Base-by-base conservation (phyloP, 2,797 vertebrate genomes). In the Cichlasoma orientale region DNA sequence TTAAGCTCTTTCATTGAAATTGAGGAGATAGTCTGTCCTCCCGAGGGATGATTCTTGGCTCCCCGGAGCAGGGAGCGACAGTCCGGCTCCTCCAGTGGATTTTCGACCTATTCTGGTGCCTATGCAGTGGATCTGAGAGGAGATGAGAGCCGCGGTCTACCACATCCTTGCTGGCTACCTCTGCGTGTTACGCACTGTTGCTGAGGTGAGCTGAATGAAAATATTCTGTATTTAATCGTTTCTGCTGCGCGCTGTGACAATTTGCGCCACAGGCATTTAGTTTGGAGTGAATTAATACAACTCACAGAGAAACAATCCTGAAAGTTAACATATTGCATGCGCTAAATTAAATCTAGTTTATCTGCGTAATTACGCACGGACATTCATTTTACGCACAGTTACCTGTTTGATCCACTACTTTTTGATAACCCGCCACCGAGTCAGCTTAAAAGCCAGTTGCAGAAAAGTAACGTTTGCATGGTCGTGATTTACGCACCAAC, bases 101-200 rank as follows among this genome's bases (percentile, higher is more conserved):
- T 94, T 86, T 94, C 89, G 92, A 95, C 92, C 93, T 93, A 85
- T 92, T 89, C 91, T 91, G 93, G 90, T 91, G 93, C 92, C 93
- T 78, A 14, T 66, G 82, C 85, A 86, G 90, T 92, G 92, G 93
- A 94, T 92, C 92, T 89, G 93, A 96, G 93, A 92, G 96, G 97
- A 97, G 96, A 99, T 98, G 98, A 98, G 94, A 96, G 96, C 95
- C 94, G 95, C 95, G 92, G 93, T 96, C 83, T 96, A 94, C 89
- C 95, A 95, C 93, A 95, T 98, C 87, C 94, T 98, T 85, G 94
- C 95, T 94, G 96, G 96, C 93, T 97, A 94, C 94, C 87, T 94
- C 76, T 97, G 94, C 95, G 95, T 97, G 92, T 93, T 96, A 88
- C 93, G 95, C 88, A 93, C 94, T 87, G 92, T 94, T 86, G 95